These are phyloP conservation scores for Capromys pilorides DNA, from an alignment of 2,797 vertebrate genomes.

Conservation along the genomic window DNA sequence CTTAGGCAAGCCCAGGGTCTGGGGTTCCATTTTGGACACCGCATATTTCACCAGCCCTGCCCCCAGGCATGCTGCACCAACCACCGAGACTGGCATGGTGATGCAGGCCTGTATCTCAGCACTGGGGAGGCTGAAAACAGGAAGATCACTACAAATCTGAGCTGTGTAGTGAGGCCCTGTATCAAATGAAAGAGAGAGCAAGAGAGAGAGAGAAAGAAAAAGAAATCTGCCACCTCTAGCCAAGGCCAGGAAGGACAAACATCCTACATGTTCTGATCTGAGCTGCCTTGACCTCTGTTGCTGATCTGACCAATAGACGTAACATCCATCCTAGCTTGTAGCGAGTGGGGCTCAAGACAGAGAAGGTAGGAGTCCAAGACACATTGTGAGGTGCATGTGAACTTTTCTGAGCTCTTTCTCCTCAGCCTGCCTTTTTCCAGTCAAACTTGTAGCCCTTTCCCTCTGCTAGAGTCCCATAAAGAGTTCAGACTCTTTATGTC, in stretches of 20 bases:
- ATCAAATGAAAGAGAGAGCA: too few relatives aligned
- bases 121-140: too few relatives aligned
- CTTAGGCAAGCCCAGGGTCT: too few relatives aligned
- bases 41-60: too few relatives aligned
- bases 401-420: not conserved
- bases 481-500: accelerated
- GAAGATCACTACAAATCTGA: too few relatives aligned
- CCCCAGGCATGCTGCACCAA: too few relatives aligned
- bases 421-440: not conserved
- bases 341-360: too few relatives aligned
- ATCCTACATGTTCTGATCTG: not conserved
- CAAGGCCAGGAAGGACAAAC: not conserved
- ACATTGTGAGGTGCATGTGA: accelerated
- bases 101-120: too few relatives aligned
- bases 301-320: accelerated
- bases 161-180: too few relatives aligned
- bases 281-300: not conserved
- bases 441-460: not conserved
- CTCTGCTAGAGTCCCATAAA: not conserved
- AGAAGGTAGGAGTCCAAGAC: not conserved
- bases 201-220: too few relatives aligned
- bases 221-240: not conserved
- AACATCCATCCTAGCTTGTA: accelerated
- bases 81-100: too few relatives aligned
- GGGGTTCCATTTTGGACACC: too few relatives aligned